Evolutionary conservation across 2,113 vertebrate genomes (phyloP), one percentile per base, ranked within the genome.

Genomic region (Gymnobelideus leadbeateri): DNA sequence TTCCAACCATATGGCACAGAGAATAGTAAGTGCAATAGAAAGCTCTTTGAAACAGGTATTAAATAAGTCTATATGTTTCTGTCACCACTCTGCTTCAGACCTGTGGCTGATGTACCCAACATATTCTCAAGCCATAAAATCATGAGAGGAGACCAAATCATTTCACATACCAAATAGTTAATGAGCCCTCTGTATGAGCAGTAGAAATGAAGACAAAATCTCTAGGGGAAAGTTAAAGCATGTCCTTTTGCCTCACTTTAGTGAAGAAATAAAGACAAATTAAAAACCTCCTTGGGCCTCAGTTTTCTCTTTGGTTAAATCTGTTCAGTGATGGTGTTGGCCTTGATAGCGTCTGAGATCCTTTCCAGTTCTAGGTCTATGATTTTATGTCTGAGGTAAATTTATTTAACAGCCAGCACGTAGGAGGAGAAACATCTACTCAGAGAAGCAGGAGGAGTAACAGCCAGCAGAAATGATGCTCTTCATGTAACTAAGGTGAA

Each of bases 401-500:
- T 92, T 61, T 52, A 61, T 94, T 92, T 55, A 95, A 89, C 43
- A 97, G 51, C 0, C 37, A 43, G 57, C 37, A 93, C 91, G 8
- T 28, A 21, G 24, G 91, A 92, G 14, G 9, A 92, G 51, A 95
- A 57, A 94, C 8, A 8, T 93, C 91, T 43, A 51, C 8, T 91
- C 89, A 51, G 89, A 95, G 47, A 9, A 92, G 8, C n/a, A 21
- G 24, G 91, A 92, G 14, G 9, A 92, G 51, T 94, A 57, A 94
- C 8, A 8, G 92, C 91, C 61, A 54, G 8, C 12, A 93, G n/a
- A 95, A 94, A 0, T 49, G 90, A 90, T 51, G 23, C 90, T 61
- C 24, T 90, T 94, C 55, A 68, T 37, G 51, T 93, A 92, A 92
- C 8, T 19, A n/a, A 93, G 95, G 91, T n/a, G n/a, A 93, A 89